Evolutionary conservation across 2,113 vertebrate genomes (phyloP), one percentile per base, ranked within the genome.

Genomic region (Protobothrops mucrosquamatus): DNA sequence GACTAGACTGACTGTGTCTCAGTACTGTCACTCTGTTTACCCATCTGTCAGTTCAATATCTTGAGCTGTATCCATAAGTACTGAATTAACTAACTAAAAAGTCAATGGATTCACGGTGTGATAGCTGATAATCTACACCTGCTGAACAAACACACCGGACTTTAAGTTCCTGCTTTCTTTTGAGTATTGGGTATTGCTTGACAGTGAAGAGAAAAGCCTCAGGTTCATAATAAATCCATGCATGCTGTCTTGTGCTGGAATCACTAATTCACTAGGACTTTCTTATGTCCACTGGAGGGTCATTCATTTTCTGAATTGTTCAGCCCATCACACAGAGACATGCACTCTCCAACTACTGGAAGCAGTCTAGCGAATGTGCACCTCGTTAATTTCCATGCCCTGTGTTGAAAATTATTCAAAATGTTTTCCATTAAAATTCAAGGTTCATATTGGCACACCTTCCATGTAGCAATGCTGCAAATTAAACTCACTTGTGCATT

Each of bases 401-500:
- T 52, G 54, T 92, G 56, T 29, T 94, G 95, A 96, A 96, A 94
- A 95, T 89, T 86, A 94, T 96, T 93, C 89, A 93, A 29, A 91
- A 94, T 95, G 93, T 93, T 95, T 94, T 93, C 26, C 92, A 96
- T 97, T 96, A 96, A 96, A 92, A 97, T 97, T 97, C 95, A 87
- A 93, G 94, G 74, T 95, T 95, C 51, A n/a, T 96, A 48, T 95
- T 93, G 91, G 74, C 87, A 95, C 93, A 97, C 94, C 95, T 96
- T 96, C 91, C 3, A 0, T 93, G 89, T 11, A 95, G 88, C 93
- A 93, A 87, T 97, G 92, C 95, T 96, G 85, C 94, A 94, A 97
- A 97, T 97, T 96, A 96, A 97, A 95, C 94, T 95, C 93, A 91
- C 95, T 97, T 96, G 90, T 89, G 39, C 94, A 94, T 96, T 97